A percentile compares a stretch with the other conserved stretches of the same genome.
These are phyloP conservation scores for Cynopterus brachyotis DNA, from an alignment of 2,113 vertebrate species.

Conservation along the genomic window DNA sequence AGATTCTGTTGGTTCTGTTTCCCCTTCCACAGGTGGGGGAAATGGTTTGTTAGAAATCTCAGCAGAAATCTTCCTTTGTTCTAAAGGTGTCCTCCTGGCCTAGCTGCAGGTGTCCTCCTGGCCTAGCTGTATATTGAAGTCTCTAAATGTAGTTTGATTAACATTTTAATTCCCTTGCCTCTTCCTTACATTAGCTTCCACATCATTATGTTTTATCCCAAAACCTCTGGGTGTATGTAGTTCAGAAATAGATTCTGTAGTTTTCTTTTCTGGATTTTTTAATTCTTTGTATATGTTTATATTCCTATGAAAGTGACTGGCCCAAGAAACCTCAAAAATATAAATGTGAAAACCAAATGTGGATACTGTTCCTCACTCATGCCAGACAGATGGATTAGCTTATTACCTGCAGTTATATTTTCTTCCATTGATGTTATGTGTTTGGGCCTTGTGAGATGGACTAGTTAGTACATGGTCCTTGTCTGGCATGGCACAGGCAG, in stretches of 20 bases:
- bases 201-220: not conserved
- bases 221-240: not conserved
- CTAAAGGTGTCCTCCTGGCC: too few species aligned
- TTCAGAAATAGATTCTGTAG: not conserved
- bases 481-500: not conserved
- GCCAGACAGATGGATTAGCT: not conserved
- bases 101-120: too few species aligned
- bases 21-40: too few species aligned
- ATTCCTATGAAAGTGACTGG: not conserved
- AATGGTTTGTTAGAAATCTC: too few species aligned
- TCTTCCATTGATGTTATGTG: not conserved
- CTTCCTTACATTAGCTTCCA: not conserved
- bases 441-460: not conserved
- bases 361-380: not conserved
- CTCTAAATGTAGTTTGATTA: too few species aligned
- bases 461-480: not conserved
- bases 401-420: not conserved
- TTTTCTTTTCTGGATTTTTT: not conserved
- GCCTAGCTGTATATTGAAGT: too few species aligned
- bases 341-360: not conserved
- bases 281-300: not conserved
- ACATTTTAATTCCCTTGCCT: too few species aligned
- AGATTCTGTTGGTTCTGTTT: too few species aligned
- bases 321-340: not conserved
- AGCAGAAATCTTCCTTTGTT: too few species aligned